These are phyloP conservation scores for Buphagus erythrorhynchus DNA, from an alignment of 2,797 vertebrate genomes.

Conservation along the genomic window DNA sequence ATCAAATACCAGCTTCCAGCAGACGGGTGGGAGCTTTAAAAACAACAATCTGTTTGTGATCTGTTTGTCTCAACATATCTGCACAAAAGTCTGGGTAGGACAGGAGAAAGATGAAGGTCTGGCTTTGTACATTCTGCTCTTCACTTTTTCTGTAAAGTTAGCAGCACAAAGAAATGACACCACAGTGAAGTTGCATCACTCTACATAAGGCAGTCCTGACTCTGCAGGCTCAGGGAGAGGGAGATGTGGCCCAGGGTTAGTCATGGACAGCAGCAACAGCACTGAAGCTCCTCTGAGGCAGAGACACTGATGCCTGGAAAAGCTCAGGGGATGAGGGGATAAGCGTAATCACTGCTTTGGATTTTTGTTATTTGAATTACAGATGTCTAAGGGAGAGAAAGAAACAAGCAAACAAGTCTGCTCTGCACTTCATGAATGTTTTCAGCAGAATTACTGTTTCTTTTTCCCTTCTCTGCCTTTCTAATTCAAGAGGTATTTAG, in stretches of 20 bases:
- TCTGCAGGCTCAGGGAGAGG: not conserved
- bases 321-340: not conserved
- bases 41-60: not conserved
- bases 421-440: not conserved
- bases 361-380: not conserved
- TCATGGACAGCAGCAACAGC: not conserved
- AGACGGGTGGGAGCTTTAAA: not conserved
- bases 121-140: not conserved
- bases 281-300: not conserved
- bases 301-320: not conserved
- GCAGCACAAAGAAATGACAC: not conserved
- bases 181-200: not conserved
- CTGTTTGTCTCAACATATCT: not conserved
- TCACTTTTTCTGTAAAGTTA: not conserved
- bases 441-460: not conserved
- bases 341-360: not conserved
- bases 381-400: not conserved
- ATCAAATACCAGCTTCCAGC: not conserved
- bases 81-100: not conserved
- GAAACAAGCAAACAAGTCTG: not conserved
- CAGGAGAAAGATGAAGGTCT: not conserved
- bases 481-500: not conserved
- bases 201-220: not conserved
- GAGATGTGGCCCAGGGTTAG: fast-evolving
- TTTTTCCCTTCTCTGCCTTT: not conserved